These are phyloP conservation scores for Pantherophis guttatus DNA, from an alignment of 2,113 vertebrate species.

Conservation along the genomic window DNA sequence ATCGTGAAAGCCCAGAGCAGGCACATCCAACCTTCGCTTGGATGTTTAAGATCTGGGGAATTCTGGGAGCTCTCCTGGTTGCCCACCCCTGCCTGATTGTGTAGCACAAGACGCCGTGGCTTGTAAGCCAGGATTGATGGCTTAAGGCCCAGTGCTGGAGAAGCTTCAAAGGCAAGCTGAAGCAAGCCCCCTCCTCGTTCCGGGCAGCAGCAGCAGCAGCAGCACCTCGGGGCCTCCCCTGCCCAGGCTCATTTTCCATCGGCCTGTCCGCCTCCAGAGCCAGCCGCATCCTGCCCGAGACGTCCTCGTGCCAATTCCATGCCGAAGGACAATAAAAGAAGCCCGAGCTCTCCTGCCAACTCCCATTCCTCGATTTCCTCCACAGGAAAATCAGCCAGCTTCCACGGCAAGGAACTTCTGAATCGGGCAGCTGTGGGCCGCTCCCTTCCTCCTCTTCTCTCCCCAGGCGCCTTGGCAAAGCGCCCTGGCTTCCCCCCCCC, in stretches of 20 bases:
- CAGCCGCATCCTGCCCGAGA: neutral
- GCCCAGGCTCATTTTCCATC: neutral
- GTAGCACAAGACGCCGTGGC: neutral
- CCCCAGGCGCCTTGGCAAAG: neutral
- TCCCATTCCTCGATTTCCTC: neutral
- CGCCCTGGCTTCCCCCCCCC: neutral
- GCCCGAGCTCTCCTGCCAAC: neutral
- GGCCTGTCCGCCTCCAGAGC: neutral
- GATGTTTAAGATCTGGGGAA: neutral
- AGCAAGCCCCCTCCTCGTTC: neutral
- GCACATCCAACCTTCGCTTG: neutral
- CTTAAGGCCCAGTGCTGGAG: neutral
- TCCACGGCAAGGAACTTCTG: neutral
- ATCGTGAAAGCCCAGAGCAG: neutral
- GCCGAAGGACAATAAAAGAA: neutral
- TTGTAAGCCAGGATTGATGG: neutral
- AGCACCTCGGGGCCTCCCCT: neutral
- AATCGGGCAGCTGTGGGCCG: neutral
- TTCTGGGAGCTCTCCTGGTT: neutral
- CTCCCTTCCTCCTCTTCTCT: neutral
- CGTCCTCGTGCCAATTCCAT: neutral
- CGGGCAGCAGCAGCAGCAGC: neutral
- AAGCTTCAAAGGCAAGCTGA: neutral
- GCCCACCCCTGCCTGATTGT: neutral
- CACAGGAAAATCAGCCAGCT: neutral